These are phyloP conservation scores for Balaeniceps rex DNA, from an alignment of 2,113 vertebrate genomes.

Conservation along the genomic window DNA sequence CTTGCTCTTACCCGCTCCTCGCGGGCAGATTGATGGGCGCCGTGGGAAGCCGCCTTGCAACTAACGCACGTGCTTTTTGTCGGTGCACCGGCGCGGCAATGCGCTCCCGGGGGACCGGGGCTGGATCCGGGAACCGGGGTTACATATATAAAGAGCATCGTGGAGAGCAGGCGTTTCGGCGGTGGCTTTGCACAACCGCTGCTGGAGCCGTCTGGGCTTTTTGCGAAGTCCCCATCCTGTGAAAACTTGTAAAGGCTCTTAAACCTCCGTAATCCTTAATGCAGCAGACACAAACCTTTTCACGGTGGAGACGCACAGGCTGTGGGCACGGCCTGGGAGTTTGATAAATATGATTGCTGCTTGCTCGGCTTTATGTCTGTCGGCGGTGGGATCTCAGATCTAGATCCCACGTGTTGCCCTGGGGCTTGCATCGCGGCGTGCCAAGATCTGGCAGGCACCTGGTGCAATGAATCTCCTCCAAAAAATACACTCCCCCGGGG, in stretches of 20 bases:
- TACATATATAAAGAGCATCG: accelerated
- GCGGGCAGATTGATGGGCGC: background rate
- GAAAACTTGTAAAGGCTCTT: background rate
- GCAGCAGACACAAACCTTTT: background rate
- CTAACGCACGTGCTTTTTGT: background rate
- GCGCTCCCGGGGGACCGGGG: background rate
- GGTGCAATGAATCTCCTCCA: background rate
- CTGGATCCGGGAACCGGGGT: background rate
- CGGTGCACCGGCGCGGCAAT: too few species aligned
- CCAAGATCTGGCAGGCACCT: accelerated
- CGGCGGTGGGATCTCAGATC: background rate
- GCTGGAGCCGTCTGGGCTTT: background rate
- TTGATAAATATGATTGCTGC: too few species aligned
- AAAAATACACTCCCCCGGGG: background rate
- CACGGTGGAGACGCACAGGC: accelerated
- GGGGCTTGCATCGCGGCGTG: background rate
- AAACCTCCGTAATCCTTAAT: background rate
- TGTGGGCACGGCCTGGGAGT: accelerated
- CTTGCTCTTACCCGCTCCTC: background rate
- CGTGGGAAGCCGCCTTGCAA: background rate
- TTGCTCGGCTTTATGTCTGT: background rate
- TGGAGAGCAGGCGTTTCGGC: accelerated
- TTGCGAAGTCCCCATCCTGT: background rate
- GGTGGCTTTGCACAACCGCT: background rate
- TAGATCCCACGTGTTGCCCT: background rate